These are phyloP conservation scores for Proterorhinus semilunaris DNA, from an alignment of 2,113 vertebrate species.

Conservation along the genomic window DNA sequence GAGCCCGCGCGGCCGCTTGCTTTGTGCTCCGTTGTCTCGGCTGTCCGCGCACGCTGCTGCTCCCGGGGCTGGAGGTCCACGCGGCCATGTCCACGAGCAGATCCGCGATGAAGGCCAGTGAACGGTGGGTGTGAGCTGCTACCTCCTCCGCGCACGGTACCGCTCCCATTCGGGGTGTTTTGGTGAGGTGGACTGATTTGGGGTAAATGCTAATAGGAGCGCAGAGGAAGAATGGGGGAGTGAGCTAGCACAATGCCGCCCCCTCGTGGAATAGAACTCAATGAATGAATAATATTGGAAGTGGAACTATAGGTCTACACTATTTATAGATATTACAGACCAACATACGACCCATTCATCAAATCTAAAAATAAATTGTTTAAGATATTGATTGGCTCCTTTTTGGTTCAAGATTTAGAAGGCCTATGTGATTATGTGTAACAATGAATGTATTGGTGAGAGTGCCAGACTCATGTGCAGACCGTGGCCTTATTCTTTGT, in stretches of 20 bases:
- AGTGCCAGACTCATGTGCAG: too few species aligned
- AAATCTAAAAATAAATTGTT: too few species aligned
- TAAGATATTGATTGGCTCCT: too few species aligned
- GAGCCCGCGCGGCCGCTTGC: conserved; percentile 30
- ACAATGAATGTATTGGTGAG: too few species aligned
- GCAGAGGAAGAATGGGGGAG: conserved; percentile 9
- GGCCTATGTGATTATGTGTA: too few species aligned
- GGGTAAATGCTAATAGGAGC: conserved; percentile 45
- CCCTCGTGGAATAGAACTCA: conserved; percentile 35
- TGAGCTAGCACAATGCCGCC: conserved; percentile 68
- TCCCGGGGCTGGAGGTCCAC: conserved; percentile 38
- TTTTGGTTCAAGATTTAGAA: too few species aligned
- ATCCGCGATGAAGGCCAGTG: conserved; percentile 57
- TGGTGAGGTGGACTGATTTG: conserved; percentile 57
- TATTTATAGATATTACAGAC: too few species aligned
- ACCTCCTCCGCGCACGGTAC: conserved; percentile 80
- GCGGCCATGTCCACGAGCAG: conserved; percentile 77
- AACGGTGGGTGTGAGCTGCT: conserved; percentile 66
- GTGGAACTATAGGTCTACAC: too few species aligned
- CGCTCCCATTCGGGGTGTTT: conserved; percentile 68
- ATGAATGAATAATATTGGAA: too few species aligned
- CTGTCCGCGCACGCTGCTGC: conserved; percentile 46
- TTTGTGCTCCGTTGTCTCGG: conserved; percentile 69
- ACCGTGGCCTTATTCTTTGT: too few species aligned
- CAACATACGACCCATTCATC: too few species aligned